Percentiles rank a stretch among this genome's conserved stretches.
These are phyloP conservation scores for Steinernema khuongi DNA, from an alignment of 1,140 invertebrate genomes.

Conservation along the genomic window DNA sequence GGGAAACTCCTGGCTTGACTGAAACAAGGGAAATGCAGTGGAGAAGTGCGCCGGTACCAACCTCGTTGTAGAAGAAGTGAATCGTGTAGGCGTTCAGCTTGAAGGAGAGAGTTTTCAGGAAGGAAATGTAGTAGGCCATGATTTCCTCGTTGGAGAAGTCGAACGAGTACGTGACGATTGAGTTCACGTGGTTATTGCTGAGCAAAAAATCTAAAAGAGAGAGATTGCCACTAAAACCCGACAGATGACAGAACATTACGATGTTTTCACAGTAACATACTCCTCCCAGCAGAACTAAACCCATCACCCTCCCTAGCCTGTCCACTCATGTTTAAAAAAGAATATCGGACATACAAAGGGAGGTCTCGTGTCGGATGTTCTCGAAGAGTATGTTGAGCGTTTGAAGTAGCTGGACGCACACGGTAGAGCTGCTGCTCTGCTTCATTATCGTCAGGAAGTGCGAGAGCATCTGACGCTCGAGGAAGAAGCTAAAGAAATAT, in stretches of 20 bases:
- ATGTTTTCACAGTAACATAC: no score
- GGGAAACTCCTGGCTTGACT: constrained; percentile 98
- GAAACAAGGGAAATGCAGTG: constrained; percentile 19
- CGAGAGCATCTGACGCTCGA: constrained; percentile 98
- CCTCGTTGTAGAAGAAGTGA: constrained; percentile 99
- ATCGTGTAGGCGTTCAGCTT: constrained; percentile 98
- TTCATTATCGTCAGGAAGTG: constrained; percentile 95
- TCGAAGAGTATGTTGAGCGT: constrained; percentile 98
- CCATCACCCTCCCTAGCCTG: no score
- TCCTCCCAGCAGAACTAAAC: no score
- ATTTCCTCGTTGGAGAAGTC: constrained; percentile 99
- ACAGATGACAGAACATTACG: no score
- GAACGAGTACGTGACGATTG: constrained; percentile 98
- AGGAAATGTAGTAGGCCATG: constrained; percentile 99
- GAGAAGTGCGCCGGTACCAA: constrained; percentile 62
- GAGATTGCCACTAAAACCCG: constrained; percentile 12
- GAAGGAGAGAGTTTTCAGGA: constrained; percentile 91
- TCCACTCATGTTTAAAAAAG: no score
- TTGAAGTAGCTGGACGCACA: constrained; percentile 93
- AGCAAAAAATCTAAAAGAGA: constrained; percentile 82
- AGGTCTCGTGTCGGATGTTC: constrained; percentile 90
- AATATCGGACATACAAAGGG: constrained; percentile 76
- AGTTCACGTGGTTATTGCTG: constrained; percentile 99
- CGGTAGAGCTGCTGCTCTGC: constrained; percentile 91
- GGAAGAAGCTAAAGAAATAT: constrained; percentile 76